A percentile compares a stretch with the other conserved stretches of the same genome.
Evolutionary conservation across 2,888 invertebrate genomes (phyloP).

Genomic region (Labia minor): DNA sequence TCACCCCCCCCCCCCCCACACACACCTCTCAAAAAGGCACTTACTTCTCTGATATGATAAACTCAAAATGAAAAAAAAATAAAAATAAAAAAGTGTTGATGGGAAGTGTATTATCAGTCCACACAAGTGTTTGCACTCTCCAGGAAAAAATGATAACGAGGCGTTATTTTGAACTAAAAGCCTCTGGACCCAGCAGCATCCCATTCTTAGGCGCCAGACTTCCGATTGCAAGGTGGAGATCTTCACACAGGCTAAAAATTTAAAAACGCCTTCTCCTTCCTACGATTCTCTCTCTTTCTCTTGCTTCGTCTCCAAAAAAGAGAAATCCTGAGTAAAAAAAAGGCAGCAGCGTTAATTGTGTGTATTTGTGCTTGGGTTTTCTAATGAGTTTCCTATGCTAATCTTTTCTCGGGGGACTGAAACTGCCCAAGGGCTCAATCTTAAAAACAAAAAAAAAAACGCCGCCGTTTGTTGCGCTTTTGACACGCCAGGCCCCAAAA

Average conservation of each 20-base stretch:
- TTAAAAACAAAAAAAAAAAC: too few species aligned
- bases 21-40: too few species aligned
- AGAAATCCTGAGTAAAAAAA: neutral
- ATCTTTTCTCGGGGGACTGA: constrained; percentile 2
- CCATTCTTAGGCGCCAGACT: constrained; percentile 4
- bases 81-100: neutral
- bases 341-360: neutral
- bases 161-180: neutral
- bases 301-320: too few species aligned
- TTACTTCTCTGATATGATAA: too few species aligned
- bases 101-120: neutral
- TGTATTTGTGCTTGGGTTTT: neutral
- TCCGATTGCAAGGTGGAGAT: constrained; percentile 13
- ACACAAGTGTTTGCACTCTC: constrained; percentile 13
- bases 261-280: too few species aligned
- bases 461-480: neutral
- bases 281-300: too few species aligned
- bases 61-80: neutral
- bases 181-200: neutral
- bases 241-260: neutral
- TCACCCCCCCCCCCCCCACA: neutral
- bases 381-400: constrained; percentile 8
- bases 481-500: constrained; percentile 13
- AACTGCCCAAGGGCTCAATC: neutral
- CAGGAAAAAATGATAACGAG: neutral